Evolutionary conservation across 1,140 invertebrate species (phyloP), one percentile per base, ranked within the genome.

Genomic region (Papilio helenus): DNA sequence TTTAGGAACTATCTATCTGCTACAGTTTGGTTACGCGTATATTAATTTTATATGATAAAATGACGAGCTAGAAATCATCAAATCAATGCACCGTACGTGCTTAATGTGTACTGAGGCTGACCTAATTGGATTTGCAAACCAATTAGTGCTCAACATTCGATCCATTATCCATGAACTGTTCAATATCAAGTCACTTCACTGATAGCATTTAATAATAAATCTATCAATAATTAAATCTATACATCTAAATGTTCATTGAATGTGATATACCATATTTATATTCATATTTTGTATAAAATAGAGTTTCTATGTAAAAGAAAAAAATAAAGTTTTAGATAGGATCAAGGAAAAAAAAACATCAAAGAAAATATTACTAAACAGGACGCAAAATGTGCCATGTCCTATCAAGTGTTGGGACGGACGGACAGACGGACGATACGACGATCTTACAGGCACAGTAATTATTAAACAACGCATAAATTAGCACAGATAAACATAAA

Each of bases 71-170:
- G 72, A 26, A 74, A 74, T 74, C 72, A 74, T 74, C 39, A 74
- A 74, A 74, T 74, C 72, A 93, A 93, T 93, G 90, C 89, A 84
- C 79, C 68, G 89, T 83, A 90, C 92, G 92, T 92, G 90, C 90
- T 89, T 92, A 91, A 90, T 91, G 88, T 87, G 87, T 89, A 89
- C 81, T 82, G 87, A 79, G 86, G 82, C 83, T 84, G 81, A 88
- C 86, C 85, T 92, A 91, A 93, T 93, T 93, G 90, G 90, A 92
- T 93, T 91, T 91, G 88, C 89, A 85, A 90, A 92, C 85, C 92
- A 93, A 93, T 92, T 92, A 92, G 89, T 90, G 86, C 85, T 89
- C 81, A 88, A 91, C 90, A 90, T 88, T 86, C 87, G 83, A 77
- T 84, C 88, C 89, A 92, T 92, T 92, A 89, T 91, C 88, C 84